Conservation (phyloP, 2,797 vertebrate species). For the Propithecus deckenii region DNA sequence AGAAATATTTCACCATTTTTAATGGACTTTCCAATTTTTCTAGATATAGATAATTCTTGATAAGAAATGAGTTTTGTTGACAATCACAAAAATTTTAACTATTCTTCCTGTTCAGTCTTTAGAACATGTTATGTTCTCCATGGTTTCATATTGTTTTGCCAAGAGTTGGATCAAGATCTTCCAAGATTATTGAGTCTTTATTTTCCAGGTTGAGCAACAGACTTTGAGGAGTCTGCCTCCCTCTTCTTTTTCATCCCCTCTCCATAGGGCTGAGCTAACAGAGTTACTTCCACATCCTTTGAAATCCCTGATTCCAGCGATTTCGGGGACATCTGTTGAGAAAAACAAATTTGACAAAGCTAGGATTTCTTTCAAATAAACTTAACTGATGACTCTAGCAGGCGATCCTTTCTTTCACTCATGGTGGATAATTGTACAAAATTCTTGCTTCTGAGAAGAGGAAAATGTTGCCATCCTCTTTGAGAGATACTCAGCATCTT, state of each 20-base stretch:
- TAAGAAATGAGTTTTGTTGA: not conserved
- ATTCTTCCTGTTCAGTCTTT: conserved; percentile 42
- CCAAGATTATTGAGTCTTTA: not conserved
- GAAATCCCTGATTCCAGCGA: conserved; percentile 42
- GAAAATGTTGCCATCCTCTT: conserved; percentile 30
- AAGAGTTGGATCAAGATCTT: not conserved
- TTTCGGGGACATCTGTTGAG: conserved; percentile 53
- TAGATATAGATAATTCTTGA: conserved; percentile 15
- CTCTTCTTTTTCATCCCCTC: not conserved
- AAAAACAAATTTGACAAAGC: conserved; percentile 44
- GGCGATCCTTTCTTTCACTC: conserved; percentile 22
- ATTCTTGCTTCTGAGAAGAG: conserved; percentile 48
- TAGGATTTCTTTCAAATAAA: conserved; percentile 36
- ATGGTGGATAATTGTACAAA: conserved; percentile 54
- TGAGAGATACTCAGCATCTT: not conserved
- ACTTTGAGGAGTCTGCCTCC: not conserved
- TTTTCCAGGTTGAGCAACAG: not conserved
- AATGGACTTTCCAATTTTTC: conserved; percentile 65
- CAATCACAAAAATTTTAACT: conserved; percentile 37
- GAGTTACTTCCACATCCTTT: not conserved
- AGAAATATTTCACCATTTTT: conserved; percentile 65
- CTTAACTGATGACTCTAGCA: conserved; percentile 45
- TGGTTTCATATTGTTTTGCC: not conserved
- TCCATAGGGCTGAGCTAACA: not conserved
- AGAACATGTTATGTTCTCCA: not conserved